Base-by-base conservation (phyloP, 2,888 invertebrate genomes). In the Uropetala carovei region DNA sequence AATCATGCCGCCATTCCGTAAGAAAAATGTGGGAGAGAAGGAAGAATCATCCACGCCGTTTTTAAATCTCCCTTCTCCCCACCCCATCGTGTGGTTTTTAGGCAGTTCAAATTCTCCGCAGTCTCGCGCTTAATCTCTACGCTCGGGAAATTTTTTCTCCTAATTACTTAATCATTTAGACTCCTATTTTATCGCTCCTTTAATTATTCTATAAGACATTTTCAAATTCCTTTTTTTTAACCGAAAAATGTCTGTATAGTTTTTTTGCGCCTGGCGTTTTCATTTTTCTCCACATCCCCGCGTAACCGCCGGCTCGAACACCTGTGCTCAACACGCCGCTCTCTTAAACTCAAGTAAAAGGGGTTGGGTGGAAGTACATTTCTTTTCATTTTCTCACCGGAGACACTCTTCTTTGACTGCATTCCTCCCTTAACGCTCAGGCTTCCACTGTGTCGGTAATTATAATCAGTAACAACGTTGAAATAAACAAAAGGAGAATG, bases 111-210 rank as follows among this genome's bases (percentile, higher is more conserved):
- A 59, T 22, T 56, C 11, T 18, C 59, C 60, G 4, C 27, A 10
- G 18, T 27, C 60, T 60, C 18, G 5, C 30, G 16, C 59, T 30
- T 89, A 89, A 89, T 89, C 89, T 60, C 57, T 83, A 18, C 57
- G 57, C 56, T 30, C 43, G 22, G 75, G 64, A 10, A 89, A 89
- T 89, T 89, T 27, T 89, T 89, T 89, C n/a, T 43, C 89, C 75
- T 89, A 89, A 89, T 89, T 89, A 64, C 89, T 89, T 89, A 64
- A 43, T 89, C 89, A 64, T 89, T 89, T 89, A 64, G 89, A 43
- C 18, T 14, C 27, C 64, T 43, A 18, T 86, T 86, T 60, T 18
- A 43, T 30, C 60, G 14, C 11, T 43, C 30, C 43, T 43, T 64
- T 60, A 75, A 27, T 75, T 27, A 14, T 75, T 27, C 22, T 5